These are phyloP conservation scores for Cheirogaleus major DNA, from an alignment of 2,797 vertebrate species.

Conservation along the genomic window DNA sequence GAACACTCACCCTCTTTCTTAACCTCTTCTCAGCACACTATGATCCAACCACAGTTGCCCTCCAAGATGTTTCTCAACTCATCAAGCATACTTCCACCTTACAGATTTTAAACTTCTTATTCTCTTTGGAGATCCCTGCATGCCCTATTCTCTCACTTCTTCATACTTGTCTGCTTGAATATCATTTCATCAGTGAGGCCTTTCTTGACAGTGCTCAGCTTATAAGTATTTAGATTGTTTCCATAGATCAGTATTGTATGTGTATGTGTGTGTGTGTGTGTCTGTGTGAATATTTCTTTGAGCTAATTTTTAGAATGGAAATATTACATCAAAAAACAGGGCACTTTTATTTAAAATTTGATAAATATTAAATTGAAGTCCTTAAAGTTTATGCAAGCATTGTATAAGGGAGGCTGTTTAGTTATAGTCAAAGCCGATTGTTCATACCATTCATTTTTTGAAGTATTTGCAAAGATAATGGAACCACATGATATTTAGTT, in stretches of 20 bases:
- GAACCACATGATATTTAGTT: not conserved
- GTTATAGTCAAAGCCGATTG: not conserved
- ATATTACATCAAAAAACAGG: not conserved
- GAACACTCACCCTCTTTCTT: not conserved
- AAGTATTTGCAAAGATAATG: not conserved
- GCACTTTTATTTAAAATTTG: not conserved
- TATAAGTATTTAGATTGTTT: not conserved
- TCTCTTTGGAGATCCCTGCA: not conserved
- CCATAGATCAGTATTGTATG: not conserved
- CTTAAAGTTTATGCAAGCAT: not conserved
- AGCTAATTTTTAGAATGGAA: not conserved
- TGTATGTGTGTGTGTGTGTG: too few relatives aligned
- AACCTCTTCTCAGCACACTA: not conserved
- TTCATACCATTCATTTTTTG: not conserved
- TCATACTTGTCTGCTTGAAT: not conserved
- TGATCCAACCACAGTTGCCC: too few relatives aligned
- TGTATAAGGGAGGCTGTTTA: not conserved
- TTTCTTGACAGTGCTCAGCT: not conserved
- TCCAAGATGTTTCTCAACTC: not conserved
- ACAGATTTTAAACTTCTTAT: not conserved
- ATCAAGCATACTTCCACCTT: not conserved
- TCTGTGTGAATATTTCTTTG: not conserved
- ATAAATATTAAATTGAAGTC: not conserved
- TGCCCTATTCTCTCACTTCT: not conserved
- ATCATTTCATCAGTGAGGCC: not conserved